Percentiles rank a stretch among this genome's conserved stretches.
These are phyloP conservation scores for Caerostris darwini DNA, from an alignment of 1,140 invertebrate species.

Conservation along the genomic window DNA sequence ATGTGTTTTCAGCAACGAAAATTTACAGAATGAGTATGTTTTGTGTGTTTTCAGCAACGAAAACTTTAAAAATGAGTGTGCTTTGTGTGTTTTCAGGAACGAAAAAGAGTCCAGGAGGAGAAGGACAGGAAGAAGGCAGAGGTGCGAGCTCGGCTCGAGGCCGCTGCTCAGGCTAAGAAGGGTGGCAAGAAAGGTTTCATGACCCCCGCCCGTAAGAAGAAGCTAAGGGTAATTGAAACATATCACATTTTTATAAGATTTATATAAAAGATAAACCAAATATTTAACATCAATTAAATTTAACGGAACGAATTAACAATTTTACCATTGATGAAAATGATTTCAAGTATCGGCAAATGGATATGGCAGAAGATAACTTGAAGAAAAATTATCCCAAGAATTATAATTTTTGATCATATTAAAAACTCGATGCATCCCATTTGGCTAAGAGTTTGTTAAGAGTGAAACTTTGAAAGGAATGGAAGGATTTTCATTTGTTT, in stretches of 20 bases:
- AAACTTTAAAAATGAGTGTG: neutral
- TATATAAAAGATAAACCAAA: too few relatives aligned
- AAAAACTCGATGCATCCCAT: too few relatives aligned
- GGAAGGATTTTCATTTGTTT: too few relatives aligned
- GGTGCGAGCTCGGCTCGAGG: conserved; percentile 96
- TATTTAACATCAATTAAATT: too few relatives aligned
- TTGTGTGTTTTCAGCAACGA: neutral
- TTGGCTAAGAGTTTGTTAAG: too few relatives aligned
- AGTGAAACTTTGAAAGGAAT: too few relatives aligned
- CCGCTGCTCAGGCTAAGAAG: conserved; percentile 96
- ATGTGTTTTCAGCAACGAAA: neutral
- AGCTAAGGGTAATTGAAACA: conserved; percentile 90
- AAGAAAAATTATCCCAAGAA: too few relatives aligned
- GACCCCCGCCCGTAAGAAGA: conserved; percentile 99
- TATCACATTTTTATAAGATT: conserved; percentile 78
- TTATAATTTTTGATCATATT: too few relatives aligned
- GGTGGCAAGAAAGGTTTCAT: conserved; percentile 94
- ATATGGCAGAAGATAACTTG: too few relatives aligned
- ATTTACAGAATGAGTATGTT: neutral
- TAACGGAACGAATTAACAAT: too few relatives aligned
- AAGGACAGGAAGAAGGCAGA: conserved; percentile 84
- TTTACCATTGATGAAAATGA: too few relatives aligned
- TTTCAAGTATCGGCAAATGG: too few relatives aligned
- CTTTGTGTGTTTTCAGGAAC: conserved; percentile 73
- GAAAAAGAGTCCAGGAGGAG: conserved; percentile 80